A percentile compares a stretch with the other conserved stretches of the same genome.
Conservation (phyloP, 2,113 vertebrate genomes). For the Neoarius graeffei region DNA sequence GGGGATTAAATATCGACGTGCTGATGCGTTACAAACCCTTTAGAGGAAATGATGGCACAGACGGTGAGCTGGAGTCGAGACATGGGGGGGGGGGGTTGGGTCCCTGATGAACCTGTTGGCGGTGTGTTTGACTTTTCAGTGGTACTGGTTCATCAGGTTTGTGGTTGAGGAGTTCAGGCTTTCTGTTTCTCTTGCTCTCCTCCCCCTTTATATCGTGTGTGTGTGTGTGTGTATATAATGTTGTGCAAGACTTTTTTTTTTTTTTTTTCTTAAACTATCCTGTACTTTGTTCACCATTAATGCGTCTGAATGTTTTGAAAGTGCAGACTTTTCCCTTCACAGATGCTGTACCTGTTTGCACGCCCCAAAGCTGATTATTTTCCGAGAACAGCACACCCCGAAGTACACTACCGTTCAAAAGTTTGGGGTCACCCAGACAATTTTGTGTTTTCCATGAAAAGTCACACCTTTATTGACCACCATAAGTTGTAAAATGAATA, state of each 20-base stretch:
- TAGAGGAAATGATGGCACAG: neutral
- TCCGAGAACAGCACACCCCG: neutral
- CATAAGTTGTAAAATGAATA: no score
- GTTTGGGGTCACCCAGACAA: no score
- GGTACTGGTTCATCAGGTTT: conserved; percentile 39
- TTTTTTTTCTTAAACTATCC: neutral
- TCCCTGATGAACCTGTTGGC: neutral
- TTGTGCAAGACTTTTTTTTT: no score
- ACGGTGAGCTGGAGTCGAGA: no score
- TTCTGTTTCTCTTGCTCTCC: neutral
- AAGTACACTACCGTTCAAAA: no score
- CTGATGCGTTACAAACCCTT: neutral
- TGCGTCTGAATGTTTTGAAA: no score
- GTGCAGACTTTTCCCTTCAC: no score
- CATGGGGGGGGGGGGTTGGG: neutral
- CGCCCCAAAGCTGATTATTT: neutral
- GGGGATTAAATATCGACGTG: neutral
- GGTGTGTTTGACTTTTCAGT: neutral
- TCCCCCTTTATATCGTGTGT: neutral
- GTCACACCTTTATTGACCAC: no score
- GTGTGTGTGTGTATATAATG: no score
- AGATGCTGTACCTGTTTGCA: neutral
- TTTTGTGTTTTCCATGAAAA: no score
- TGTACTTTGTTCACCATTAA: no score
- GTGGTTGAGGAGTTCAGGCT: neutral